Conservation (phyloP, 2,113 vertebrate species). For the Chionodraco myersi region DNA sequence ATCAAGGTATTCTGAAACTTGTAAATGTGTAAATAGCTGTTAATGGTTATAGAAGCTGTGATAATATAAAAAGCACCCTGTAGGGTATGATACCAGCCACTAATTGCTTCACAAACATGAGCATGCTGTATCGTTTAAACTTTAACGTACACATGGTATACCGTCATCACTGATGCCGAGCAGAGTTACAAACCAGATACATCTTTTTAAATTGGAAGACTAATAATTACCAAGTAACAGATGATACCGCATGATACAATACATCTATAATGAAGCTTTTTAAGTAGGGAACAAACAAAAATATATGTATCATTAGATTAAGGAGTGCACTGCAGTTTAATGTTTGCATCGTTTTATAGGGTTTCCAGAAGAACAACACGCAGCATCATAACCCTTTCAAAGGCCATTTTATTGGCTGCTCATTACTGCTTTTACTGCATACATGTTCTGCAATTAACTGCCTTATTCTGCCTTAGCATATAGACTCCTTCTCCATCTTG, state of each 20-base stretch:
- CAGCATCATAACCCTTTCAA: too few relatives aligned
- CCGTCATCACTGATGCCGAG: background rate
- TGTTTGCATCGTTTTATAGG: background rate
- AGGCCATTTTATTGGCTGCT: background rate
- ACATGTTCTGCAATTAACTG: background rate
- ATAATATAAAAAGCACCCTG: background rate
- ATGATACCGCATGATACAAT: background rate
- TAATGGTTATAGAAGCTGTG: too few relatives aligned
- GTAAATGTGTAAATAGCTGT: background rate
- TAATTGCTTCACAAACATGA: background rate
- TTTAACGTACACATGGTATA: too few relatives aligned
- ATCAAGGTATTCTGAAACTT: background rate
- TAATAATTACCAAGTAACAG: background rate
- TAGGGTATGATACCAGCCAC: background rate
- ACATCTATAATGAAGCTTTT: conserved; percentile 1
- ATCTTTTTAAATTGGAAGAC: background rate
- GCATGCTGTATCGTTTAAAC: background rate
- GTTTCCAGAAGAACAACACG: too few relatives aligned
- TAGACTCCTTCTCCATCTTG: background rate
- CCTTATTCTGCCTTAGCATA: background rate
- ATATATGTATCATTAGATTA: background rate
- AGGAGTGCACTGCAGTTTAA: background rate
- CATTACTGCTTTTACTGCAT: background rate
- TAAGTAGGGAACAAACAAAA: background rate
- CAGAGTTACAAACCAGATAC: background rate